phyloP scores from a whole-genome alignment of 2,113 vertebrate species.

The Pelusios castaneus region DNA sequence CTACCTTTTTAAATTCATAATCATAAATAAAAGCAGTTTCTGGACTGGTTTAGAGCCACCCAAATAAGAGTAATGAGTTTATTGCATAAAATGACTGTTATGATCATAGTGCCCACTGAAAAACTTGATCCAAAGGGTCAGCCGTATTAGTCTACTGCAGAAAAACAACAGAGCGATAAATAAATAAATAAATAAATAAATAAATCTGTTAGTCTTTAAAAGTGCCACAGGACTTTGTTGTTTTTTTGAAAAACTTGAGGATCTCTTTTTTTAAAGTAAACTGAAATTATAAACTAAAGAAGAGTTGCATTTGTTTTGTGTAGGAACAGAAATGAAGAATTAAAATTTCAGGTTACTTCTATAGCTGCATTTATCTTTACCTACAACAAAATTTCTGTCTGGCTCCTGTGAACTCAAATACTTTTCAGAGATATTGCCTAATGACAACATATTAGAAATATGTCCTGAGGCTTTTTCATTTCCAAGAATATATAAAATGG shows the following conservation, averaged over 20 bases:
- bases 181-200: no score
- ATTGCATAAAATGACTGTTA: slow-evolving; percentile 57
- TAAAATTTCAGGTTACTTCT: slow-evolving; percentile 48
- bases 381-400: slow-evolving; percentile 7
- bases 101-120: slow-evolving; percentile 45
- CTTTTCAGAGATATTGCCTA: slow-evolving; percentile 33
- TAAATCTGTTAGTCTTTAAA: no score
- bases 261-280: slow-evolving; percentile 25
- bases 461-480: neutral
- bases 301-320: slow-evolving; percentile 36
- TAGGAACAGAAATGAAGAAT: slow-evolving; percentile 39
- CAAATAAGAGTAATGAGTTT: slow-evolving; percentile 48
- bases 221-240: no score
- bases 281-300: slow-evolving; percentile 23
- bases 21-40: slow-evolving; percentile 37
- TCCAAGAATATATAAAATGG: neutral
- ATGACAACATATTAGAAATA: neutral
- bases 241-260: slow-evolving; percentile 50
- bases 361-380: slow-evolving; percentile 36
- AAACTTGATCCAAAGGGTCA: no score
- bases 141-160: no score
- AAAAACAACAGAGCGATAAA: no score
- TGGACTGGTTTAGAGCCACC: slow-evolving; percentile 18
- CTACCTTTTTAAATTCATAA: neutral
- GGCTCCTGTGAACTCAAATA: neutral